Evolutionary conservation across 2,888 invertebrate genomes (phyloP).

Genomic region (Neoitamus cyanurus): DNA sequence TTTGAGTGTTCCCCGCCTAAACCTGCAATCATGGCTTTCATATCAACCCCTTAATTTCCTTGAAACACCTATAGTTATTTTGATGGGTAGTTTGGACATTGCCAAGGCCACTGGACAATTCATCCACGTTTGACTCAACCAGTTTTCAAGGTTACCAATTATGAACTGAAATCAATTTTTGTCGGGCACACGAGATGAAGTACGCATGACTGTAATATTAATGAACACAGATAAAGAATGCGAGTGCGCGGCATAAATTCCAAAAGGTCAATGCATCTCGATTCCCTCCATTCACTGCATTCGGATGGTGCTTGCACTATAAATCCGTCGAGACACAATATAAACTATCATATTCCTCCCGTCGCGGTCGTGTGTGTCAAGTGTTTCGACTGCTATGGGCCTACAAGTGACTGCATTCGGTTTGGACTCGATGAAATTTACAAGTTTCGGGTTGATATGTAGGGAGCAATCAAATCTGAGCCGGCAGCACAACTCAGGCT

Average conservation of each 20-base stretch:
- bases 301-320: neutral
- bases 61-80: neutral
- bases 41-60: neutral
- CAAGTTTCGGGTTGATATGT: neutral
- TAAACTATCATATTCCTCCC: neutral
- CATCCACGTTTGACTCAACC: neutral
- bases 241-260: neutral
- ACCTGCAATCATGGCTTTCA: neutral
- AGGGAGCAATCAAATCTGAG: neutral
- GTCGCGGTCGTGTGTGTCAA: neutral
- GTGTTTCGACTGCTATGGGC: neutral
- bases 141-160: neutral
- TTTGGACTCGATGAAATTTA: neutral
- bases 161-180: neutral
- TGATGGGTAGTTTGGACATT: neutral
- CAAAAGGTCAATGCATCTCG: slow-evolving; percentile 19
- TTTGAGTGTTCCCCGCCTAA: neutral
- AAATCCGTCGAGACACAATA: neutral
- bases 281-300: neutral
- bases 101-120: neutral
- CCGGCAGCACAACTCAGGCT: neutral
- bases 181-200: neutral
- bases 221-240: neutral
- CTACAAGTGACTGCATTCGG: too few relatives aligned
- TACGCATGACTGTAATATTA: neutral